These are phyloP conservation scores for Onychomys arenicola DNA, from an alignment of 2,797 vertebrate genomes.

Conservation along the genomic window DNA sequence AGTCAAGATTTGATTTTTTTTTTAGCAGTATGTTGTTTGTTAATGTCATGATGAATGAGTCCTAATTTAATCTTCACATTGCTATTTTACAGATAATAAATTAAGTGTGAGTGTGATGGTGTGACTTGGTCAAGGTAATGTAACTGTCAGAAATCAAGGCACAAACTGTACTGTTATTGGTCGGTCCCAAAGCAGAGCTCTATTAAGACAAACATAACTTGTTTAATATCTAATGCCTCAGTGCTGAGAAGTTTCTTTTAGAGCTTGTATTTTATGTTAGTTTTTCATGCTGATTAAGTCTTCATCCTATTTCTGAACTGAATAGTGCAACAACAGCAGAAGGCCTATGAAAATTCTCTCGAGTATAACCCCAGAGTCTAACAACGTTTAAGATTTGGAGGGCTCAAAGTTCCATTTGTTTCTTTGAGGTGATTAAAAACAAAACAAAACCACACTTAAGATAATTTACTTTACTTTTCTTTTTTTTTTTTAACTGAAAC, in stretches of 20 bases:
- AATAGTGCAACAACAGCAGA: neutral
- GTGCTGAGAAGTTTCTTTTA: neutral
- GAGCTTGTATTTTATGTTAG: conserved; percentile 35
- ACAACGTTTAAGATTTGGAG: conserved; percentile 32
- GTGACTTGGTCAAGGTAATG: conserved; percentile 32
- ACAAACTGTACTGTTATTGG: conserved; percentile 8
- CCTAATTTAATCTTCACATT: conserved; percentile 21
- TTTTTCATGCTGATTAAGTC: conserved; percentile 37
- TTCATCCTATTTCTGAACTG: conserved; percentile 29
- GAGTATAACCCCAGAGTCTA: conserved; percentile 42
- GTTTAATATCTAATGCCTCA: neutral
- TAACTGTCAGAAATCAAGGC: conserved; percentile 40
- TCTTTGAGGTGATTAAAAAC: conserved; percentile 33
- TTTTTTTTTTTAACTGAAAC: neutral
- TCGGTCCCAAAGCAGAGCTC: conserved; percentile 4
- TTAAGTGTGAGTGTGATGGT: neutral
- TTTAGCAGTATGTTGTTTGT: neutral
- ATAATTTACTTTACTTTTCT: neutral
- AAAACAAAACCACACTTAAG: conserved; percentile 44
- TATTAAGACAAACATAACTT: neutral
- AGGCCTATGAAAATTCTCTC: conserved; percentile 16
- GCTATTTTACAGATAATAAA: conserved; percentile 59
- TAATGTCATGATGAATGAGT: neutral
- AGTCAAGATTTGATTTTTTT: conserved; percentile 50
- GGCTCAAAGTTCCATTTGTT: conserved; percentile 41